These are phyloP conservation scores for Scleropages formosus DNA, from an alignment of 2,797 vertebrate genomes.

Conservation along the genomic window DNA sequence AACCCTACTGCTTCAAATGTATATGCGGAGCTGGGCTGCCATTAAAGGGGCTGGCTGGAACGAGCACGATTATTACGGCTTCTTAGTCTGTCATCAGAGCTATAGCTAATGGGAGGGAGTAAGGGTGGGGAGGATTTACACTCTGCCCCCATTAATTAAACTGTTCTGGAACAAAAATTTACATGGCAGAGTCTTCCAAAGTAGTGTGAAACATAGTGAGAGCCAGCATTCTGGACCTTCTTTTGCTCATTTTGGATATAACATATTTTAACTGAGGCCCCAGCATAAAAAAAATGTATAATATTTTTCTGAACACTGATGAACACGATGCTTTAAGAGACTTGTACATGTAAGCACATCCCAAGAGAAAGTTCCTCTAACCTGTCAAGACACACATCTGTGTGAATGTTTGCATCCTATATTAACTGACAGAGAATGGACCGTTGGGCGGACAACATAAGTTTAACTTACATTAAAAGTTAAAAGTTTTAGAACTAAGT, in stretches of 20 bases:
- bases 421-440: too few relatives aligned
- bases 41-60: neutral
- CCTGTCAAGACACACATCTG: too few relatives aligned
- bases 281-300: too few relatives aligned
- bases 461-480: too few relatives aligned
- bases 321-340: too few relatives aligned
- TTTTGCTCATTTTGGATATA: neutral
- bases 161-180: neutral
- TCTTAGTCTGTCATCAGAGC: neutral
- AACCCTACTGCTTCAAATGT: conserved; percentile 24
- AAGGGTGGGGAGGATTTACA: neutral
- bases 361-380: too few relatives aligned
- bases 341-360: too few relatives aligned
- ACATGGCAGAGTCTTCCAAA: neutral
- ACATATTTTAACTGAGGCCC: too few relatives aligned
- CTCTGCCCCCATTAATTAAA: neutral
- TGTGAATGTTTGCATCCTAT: too few relatives aligned
- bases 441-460: too few relatives aligned
- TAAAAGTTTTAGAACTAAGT: too few relatives aligned
- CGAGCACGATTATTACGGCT: conserved; percentile 25
- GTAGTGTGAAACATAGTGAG: neutral
- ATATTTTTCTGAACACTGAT: too few relatives aligned
- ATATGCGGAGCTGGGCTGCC: neutral
- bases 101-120: neutral
- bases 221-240: neutral